phyloP scores from a whole-genome alignment of 2,888 invertebrate species.

The Boloria euphrosyne region DNA sequence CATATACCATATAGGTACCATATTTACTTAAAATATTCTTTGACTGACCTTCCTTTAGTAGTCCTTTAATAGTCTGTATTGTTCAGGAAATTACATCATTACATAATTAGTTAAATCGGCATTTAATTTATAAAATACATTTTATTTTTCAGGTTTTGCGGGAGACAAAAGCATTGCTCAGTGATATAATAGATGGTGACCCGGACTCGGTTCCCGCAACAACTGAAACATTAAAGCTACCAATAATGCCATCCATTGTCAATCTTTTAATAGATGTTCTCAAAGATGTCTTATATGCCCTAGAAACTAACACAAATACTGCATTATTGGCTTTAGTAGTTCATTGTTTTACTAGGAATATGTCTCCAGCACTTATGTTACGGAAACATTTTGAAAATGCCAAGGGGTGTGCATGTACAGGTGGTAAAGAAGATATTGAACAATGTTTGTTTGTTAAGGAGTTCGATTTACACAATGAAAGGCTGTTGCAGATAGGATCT shows the following conservation, averaged over 20 bases:
- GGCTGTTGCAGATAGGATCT: conserved; percentile 85
- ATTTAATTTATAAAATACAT: background rate
- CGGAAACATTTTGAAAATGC: conserved; percentile 55
- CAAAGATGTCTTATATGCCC: conserved; percentile 83
- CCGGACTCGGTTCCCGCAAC: conserved; percentile 73
- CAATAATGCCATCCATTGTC: conserved; percentile 70
- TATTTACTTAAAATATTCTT: no score
- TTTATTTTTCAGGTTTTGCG: conserved; percentile 72
- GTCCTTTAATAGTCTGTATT: no score
- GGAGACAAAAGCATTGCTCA: conserved; percentile 72
- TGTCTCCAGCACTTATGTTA: conserved; percentile 58
- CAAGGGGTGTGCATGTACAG: conserved; percentile 53
- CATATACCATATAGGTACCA: no score
- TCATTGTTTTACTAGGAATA: conserved; percentile 62
- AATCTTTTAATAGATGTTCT: conserved; percentile 83
- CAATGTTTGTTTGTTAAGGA: conserved; percentile 80
- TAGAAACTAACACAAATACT: conserved; percentile 86
- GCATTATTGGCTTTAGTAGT: conserved; percentile 83
- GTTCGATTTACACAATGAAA: conserved; percentile 86
- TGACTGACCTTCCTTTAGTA: no score
- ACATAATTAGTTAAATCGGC: background rate
- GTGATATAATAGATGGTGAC: conserved; percentile 67
- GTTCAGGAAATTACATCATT: no score
- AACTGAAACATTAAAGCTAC: conserved; percentile 60
- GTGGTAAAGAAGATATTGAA: conserved; percentile 57